Conservation (phyloP, 1,140 invertebrate genomes). For the Hermetia illucens region DNA sequence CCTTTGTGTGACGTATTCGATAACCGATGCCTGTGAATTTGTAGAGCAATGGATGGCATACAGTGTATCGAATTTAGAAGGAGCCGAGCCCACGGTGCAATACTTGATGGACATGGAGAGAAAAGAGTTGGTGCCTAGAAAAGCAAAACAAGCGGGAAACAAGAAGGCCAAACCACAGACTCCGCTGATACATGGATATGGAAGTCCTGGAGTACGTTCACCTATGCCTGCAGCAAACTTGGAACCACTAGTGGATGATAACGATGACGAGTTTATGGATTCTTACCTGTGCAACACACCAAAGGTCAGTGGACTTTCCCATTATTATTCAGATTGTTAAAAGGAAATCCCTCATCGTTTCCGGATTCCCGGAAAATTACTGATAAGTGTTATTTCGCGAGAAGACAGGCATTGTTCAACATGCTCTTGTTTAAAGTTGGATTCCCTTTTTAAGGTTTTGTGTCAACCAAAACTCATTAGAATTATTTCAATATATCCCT, state of each 20-base stretch:
- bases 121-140: conserved; percentile 41
- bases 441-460: too few species aligned
- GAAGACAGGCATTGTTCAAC: too few species aligned
- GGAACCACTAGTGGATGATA: conserved; percentile 7
- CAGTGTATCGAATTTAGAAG: conserved; percentile 41
- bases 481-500: too few species aligned
- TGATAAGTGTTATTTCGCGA: too few species aligned
- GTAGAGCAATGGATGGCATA: conserved; percentile 53
- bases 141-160: conserved; percentile 15
- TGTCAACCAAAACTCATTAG: too few species aligned
- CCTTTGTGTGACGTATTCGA: conserved; percentile 39
- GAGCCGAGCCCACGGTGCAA: conserved; percentile 37
- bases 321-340: too few species aligned
- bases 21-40: conserved; percentile 45
- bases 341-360: too few species aligned
- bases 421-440: too few species aligned
- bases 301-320: conserved; percentile 25
- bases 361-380: too few species aligned
- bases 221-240: not conserved
- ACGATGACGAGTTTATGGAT: conserved; percentile 27
- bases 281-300: conserved; percentile 31
- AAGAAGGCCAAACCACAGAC: not conserved
- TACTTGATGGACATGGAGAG: conserved; percentile 42
- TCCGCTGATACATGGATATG: not conserved
- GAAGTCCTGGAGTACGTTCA: not conserved